These are phyloP conservation scores for Sanderia malayensis DNA, from an alignment of 30 jellyfish, hydroid and myxozoan genomes.

Conservation along the genomic window DNA sequence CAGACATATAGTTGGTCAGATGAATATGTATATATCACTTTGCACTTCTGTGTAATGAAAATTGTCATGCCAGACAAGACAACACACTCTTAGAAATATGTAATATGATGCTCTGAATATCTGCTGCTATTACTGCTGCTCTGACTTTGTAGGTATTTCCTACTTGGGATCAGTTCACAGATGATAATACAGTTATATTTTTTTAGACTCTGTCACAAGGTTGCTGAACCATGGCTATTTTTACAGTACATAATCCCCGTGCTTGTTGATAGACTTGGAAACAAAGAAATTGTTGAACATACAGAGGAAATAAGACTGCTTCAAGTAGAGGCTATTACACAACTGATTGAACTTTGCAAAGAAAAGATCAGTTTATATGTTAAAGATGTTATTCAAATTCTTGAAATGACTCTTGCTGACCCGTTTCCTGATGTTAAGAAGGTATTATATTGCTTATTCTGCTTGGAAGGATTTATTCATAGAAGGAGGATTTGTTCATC, in stretches of 20 bases:
- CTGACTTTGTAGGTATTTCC: no score
- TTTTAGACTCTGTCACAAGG: constrained; percentile 28
- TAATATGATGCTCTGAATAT: no score
- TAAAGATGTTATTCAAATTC: constrained; percentile 59
- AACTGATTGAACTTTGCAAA: constrained; percentile 16
- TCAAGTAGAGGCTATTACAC: constrained; percentile 39
- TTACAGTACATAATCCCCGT: constrained; percentile 70
- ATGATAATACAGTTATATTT: no score
- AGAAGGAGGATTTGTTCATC: no score
- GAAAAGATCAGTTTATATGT: constrained; percentile 50
- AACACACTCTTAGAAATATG: no score
- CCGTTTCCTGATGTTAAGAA: constrained; percentile 78
- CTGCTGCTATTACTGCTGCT: no score
- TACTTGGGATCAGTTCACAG: no score
- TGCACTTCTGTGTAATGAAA: no score
- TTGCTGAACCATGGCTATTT: constrained; percentile 40
- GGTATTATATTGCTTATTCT: constrained; percentile 34
- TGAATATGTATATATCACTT: no score
- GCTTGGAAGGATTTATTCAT: no score
- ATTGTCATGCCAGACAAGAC: no score
- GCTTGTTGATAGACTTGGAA: constrained; percentile 64
- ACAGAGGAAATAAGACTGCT: constrained; percentile 81
- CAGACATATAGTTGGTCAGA: no score
- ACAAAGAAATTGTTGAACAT: constrained; percentile 62
- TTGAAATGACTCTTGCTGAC: constrained; percentile 59